Evolutionary conservation across 2,888 invertebrate species (phyloP).

Genomic region (Drepanosiphum platanoidis): DNA sequence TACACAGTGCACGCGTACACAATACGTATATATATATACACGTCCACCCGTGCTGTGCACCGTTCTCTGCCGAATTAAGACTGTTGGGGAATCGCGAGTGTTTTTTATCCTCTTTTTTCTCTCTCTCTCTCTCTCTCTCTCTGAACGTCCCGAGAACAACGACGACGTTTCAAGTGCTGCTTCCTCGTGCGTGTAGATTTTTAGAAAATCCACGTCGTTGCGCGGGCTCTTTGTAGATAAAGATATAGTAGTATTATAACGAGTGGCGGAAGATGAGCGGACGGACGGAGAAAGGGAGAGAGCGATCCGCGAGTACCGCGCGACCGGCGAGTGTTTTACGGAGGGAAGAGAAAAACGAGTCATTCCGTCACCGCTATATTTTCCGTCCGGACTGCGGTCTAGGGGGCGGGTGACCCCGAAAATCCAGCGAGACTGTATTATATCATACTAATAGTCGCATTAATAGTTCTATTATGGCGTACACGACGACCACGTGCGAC

Average conservation of each 20-base stretch:
- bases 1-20: no score
- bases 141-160: constrained; percentile 3
- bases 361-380: not conserved
- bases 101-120: not conserved
- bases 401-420: constrained; percentile 26
- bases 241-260: no score
- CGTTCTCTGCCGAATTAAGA: constrained; percentile 6
- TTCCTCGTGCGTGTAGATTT: constrained; percentile 39
- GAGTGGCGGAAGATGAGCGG: not conserved
- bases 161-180: constrained; percentile 41
- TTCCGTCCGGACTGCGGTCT: constrained; percentile 15
- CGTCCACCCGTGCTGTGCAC: not conserved
- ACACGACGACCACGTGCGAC: not conserved
- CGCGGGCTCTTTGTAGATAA: constrained; percentile 28
- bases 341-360: constrained; percentile 19
- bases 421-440: constrained; percentile 4
- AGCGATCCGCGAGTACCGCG: not conserved
- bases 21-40: no score
- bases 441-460: not conserved
- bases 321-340: not conserved
- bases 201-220: constrained; percentile 32
- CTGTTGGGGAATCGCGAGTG: not conserved
- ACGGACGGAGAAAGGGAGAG: not conserved
- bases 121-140: not conserved
- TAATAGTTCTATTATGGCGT: not conserved